Percentiles rank a stretch among this genome's conserved stretches.
Conservation (phyloP, 2,113 vertebrate genomes). For the Bettongia penicillata region DNA sequence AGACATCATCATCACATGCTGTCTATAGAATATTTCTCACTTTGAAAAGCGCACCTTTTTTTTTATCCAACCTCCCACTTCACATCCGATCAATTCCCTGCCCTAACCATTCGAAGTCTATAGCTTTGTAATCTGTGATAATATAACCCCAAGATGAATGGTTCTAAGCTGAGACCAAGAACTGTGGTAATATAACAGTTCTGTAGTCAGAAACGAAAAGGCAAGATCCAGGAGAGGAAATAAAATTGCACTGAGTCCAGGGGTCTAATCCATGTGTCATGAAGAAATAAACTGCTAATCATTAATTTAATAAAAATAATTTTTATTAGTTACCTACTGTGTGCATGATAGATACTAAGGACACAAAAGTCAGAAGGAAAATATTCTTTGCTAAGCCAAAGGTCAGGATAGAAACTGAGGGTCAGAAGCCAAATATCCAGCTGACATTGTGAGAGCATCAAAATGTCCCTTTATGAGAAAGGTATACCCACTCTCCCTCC, state of each 20-base stretch:
- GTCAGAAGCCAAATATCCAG: background rate
- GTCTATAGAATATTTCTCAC: background rate
- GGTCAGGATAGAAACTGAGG: background rate
- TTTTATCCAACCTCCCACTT: background rate
- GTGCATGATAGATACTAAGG: background rate
- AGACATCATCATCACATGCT: background rate
- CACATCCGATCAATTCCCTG: background rate
- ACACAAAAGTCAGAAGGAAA: background rate
- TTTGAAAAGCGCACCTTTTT: background rate
- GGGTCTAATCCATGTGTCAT: background rate
- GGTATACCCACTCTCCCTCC: background rate
- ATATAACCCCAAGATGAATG: background rate
- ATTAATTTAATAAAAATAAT: background rate
- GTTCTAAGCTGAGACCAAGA: background rate
- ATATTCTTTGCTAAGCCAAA: background rate
- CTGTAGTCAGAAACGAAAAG: background rate
- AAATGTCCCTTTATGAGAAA: background rate
- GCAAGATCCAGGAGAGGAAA: background rate
- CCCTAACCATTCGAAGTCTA: background rate
- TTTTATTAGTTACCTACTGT: background rate
- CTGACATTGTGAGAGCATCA: background rate
- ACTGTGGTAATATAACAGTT: background rate
- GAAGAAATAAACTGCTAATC: background rate
- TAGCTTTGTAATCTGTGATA: background rate
- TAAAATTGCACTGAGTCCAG: background rate